phyloP scores from a whole-genome alignment of 1,140 invertebrate genomes.

The Drosophila kohkoa region DNA sequence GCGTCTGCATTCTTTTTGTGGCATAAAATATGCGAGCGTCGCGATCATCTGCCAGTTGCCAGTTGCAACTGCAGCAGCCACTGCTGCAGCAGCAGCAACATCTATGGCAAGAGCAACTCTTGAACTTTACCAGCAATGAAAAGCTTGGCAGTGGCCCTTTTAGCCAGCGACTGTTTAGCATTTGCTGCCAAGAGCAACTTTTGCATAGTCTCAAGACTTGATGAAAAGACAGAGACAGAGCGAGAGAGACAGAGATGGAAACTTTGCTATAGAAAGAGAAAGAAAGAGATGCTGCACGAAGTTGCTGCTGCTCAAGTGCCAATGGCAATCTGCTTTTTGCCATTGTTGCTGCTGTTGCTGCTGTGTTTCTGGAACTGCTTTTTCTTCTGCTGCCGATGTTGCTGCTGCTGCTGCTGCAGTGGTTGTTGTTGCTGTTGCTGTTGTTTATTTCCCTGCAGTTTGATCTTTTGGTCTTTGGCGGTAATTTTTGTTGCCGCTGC shows the following conservation, averaged over 20 bases:
- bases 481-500: constrained; percentile 74
- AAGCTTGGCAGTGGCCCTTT: constrained; percentile 71
- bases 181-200: constrained; percentile 52
- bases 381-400: constrained; percentile 40
- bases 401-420: constrained; percentile 25
- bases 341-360: constrained; percentile 18
- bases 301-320: constrained; percentile 75
- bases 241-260: not conserved
- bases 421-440: constrained; percentile 48
- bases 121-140: constrained; percentile 79
- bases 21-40: constrained; percentile 77
- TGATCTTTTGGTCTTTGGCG: constrained; percentile 83
- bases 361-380: constrained; percentile 44
- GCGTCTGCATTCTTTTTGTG: constrained; percentile 75
- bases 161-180: constrained; percentile 69
- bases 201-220: constrained; percentile 27
- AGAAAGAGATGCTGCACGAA: constrained; percentile 61
- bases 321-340: constrained; percentile 75
- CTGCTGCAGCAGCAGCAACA: constrained; percentile 29
- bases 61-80: constrained; percentile 31
- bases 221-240: constrained; percentile 21
- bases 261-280: not conserved
- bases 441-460: constrained; percentile 79
- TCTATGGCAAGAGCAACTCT: constrained; percentile 52
- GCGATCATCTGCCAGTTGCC: constrained; percentile 60